Base-by-base conservation (phyloP, 2,797 vertebrate genomes). In the Gouania willdenowi region DNA sequence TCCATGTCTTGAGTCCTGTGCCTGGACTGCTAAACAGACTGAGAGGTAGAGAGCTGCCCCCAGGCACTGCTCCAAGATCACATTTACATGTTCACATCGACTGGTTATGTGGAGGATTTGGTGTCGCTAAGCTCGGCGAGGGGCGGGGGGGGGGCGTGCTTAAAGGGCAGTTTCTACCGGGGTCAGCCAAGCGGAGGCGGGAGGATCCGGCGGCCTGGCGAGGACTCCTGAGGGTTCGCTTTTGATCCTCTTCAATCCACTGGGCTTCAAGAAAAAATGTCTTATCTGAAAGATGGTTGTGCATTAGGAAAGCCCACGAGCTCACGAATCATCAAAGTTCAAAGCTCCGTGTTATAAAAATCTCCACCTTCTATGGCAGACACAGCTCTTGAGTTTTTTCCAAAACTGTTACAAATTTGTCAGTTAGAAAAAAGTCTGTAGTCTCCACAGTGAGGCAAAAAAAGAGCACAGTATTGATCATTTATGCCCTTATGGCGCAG, bases 21-120 rank as follows among this genome's bases (percentile, higher is more conserved):
- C 55, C 35, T 25, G 62, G 69, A 75, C 66, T 51, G 62, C 63
- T 23, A 49, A 63, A 72, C 72, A 68, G 71, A 70, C 76, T 60
- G 66, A 77, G 80, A 83, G 84, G 81, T 84, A 85, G 81, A 81
- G 75, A 64, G 78, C 75, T 63, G 74, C 72, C 75, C 69, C 73
- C 53, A 57, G 73, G 71, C 76, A 76, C 73, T 74, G 39, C 57
- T 72, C 76, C 71, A 44, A 64, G 69, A 76, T 79, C 76, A 67
- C 70, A 66, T 77, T 80, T 77, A 75, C 77, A 78, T 75, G 58
- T 75, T 84, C 72, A 78, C 78, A 66, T 54, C 47, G 77, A 55
- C 46, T 54, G 54, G 65, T 77, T 51, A 22, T 25, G 34, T 47
- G 64, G 68, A 74, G 74, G 70, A 63, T 77, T 76, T 82, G 77